phyloP scores from a whole-genome alignment of 2,113 vertebrate genomes.

The Peromyscus californicus region DNA sequence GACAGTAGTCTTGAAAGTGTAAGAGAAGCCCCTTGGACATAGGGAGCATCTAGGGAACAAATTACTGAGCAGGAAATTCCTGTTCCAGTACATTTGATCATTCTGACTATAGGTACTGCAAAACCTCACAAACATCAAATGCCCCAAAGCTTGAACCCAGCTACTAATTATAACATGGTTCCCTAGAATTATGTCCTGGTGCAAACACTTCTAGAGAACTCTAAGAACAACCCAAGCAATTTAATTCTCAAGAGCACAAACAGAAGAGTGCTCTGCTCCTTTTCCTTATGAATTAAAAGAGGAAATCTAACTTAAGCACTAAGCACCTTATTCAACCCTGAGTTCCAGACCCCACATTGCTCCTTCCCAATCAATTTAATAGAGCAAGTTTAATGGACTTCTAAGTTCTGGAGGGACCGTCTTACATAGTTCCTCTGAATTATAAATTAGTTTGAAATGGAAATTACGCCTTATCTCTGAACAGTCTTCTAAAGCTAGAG shows the following conservation, averaged over 20 bases:
- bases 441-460: conserved; percentile 49
- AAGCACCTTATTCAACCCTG: conserved; percentile 12
- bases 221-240: conserved; percentile 38
- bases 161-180: background rate
- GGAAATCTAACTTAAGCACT: conserved; percentile 15
- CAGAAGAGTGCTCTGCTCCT: background rate
- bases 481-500: conserved; percentile 1
- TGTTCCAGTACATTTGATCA: background rate
- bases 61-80: background rate
- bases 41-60: background rate
- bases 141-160: background rate
- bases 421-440: conserved; percentile 38
- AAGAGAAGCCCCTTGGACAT: background rate
- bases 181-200: conserved; percentile 16
- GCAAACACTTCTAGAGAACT: conserved; percentile 20
- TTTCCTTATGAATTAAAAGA: conserved; percentile 50
- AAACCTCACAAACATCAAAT: conserved; percentile 25
- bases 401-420: background rate
- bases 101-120: background rate
- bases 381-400: conserved; percentile 12
- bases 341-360: conserved; percentile 16
- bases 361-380: conserved; percentile 53
- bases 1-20: background rate
- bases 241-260: conserved; percentile 38
- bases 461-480: conserved; percentile 47